Conservation (phyloP, 2,797 vertebrate species). For the Nyctibius grandis region DNA sequence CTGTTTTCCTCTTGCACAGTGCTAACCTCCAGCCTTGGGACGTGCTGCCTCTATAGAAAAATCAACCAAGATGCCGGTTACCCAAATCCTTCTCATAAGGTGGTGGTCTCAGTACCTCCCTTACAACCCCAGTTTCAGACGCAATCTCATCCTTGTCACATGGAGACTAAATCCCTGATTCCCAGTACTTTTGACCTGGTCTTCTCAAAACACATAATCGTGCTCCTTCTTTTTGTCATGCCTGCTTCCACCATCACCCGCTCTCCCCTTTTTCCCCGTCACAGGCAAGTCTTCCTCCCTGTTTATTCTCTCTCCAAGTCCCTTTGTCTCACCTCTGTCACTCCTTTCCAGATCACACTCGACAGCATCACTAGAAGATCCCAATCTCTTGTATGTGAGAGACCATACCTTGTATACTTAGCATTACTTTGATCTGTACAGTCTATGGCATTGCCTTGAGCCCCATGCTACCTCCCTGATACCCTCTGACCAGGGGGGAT, state of each 20-base stretch:
- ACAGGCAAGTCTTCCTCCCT: fast-evolving
- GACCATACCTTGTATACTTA: neutral
- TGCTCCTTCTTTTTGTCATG: neutral
- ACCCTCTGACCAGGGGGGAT: neutral
- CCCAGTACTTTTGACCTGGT: neutral
- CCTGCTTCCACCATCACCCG: neutral
- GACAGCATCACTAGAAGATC: neutral
- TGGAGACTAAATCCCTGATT: neutral
- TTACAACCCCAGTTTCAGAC: neutral
- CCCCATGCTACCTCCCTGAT: neutral
- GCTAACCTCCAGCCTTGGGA: neutral
- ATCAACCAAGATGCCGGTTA: neutral
- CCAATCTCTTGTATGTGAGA: neutral
- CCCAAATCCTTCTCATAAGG: neutral
- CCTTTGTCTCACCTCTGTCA: neutral
- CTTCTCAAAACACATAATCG: neutral
- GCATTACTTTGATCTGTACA: neutral
- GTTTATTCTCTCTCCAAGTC: neutral
- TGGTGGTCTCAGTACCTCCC: neutral
- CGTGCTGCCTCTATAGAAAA: neutral
- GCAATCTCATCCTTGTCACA: neutral
- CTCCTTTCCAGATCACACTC: neutral
- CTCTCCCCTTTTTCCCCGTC: neutral
- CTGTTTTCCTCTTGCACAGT: neutral
- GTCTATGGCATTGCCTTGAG: neutral